Percentiles rank a stretch among this genome's conserved stretches.
Conservation (phyloP, 2,113 vertebrate genomes). For the Tamias sibiricus region DNA sequence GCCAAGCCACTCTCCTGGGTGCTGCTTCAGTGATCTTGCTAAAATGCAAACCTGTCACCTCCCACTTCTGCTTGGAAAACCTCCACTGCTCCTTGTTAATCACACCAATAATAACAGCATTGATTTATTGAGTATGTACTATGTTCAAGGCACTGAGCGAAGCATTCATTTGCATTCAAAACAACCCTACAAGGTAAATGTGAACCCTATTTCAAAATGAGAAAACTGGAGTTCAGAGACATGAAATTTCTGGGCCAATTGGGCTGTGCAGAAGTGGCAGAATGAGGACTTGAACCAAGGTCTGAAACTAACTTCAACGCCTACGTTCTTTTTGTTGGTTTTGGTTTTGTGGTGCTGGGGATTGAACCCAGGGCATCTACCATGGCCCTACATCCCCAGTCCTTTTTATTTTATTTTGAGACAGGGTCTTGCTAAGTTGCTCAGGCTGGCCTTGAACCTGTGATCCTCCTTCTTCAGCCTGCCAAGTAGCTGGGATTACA, state of each 20-base stretch:
- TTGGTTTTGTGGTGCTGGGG: no score
- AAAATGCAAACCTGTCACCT: neutral
- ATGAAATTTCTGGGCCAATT: neutral
- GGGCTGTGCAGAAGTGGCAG: neutral
- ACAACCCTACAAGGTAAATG: neutral
- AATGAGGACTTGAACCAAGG: neutral
- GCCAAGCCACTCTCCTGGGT: neutral
- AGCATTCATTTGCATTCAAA: neutral
- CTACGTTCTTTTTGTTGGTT: neutral
- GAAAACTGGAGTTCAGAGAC: neutral
- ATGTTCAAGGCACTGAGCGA: neutral
- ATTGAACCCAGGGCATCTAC: no score
- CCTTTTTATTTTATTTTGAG: no score
- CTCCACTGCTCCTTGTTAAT: neutral
- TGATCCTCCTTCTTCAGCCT: no score
- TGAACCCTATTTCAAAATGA: neutral
- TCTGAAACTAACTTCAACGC: conserved; percentile 6
- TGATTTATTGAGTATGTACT: neutral
- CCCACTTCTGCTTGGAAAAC: neutral
- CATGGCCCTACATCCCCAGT: no score
- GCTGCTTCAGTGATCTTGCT: neutral
- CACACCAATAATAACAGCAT: neutral
- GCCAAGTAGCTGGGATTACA: no score
- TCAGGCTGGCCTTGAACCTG: no score
- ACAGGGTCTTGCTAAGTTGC: no score